A percentile compares a stretch with the other conserved stretches of the same genome.
Conservation (phyloP, 2,888 invertebrate genomes). For the Carpatolechia fugitivella region DNA sequence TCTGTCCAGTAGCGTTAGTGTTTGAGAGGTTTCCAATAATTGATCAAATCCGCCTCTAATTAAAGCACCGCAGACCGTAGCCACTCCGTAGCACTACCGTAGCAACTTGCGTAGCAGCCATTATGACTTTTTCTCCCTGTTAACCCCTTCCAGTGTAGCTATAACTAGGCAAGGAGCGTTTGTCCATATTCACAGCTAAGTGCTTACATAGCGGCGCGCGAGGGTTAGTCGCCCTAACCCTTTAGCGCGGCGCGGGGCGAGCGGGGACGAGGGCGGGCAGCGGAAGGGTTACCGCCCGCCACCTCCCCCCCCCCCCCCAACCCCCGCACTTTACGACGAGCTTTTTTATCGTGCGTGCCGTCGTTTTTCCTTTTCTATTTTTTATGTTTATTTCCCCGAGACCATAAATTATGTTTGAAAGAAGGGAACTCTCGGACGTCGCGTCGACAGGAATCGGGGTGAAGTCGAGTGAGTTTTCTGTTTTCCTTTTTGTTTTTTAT, state of each 20-base stretch:
- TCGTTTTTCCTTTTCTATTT: slow-evolving; percentile 80
- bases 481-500: slow-evolving; percentile 71
- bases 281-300: slow-evolving; percentile 75
- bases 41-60: no score
- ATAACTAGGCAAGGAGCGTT: slow-evolving; percentile 10
- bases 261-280: slow-evolving; percentile 48
- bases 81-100: no score
- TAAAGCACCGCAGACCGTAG: no score
- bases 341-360: slow-evolving; percentile 79
- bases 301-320: slow-evolving; percentile 50
- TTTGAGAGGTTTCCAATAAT: no score
- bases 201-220: slow-evolving; percentile 38
- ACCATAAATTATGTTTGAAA: slow-evolving; percentile 81
- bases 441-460: slow-evolving; percentile 74
- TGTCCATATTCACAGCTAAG: slow-evolving; percentile 30
- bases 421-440: slow-evolving; percentile 78
- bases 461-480: slow-evolving; percentile 68
- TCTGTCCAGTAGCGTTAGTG: neutral
- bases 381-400: slow-evolving; percentile 80
- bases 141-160: slow-evolving; percentile 14
- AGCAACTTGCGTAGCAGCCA: neutral
- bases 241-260: slow-evolving; percentile 53
- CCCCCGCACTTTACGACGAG: slow-evolving; percentile 72
- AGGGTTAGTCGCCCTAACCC: slow-evolving; percentile 73
- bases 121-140: neutral